Base-by-base conservation (phyloP, 2,888 invertebrate species). In the Melinaea menophilus region DNA sequence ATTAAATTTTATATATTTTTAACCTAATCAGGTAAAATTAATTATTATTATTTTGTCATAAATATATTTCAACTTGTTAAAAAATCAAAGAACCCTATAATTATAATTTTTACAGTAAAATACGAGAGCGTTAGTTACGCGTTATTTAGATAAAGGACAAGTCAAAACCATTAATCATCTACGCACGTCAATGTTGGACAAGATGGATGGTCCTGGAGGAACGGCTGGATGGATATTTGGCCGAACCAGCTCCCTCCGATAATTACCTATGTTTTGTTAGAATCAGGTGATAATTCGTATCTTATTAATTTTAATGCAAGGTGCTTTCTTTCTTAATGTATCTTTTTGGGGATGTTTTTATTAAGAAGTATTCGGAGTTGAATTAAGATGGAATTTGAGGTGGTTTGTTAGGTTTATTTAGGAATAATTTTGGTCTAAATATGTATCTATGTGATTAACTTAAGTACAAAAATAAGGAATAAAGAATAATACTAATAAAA, bases 91-190 rank as follows among this genome's bases (percentile, higher is more conserved):
- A 41, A 41, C 51, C 31, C 31, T 51, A 31, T 51, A 51, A 51
- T 51, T 51, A 51, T 51, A 51, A 51, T 51, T 51, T 51, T 51
- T 51, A 51, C 31, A 51, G 22, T 31, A 51, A 51, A 51, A 31
- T 51, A 51, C 51, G 51, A 51, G 11, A 31, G 22, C 51, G n/a
- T 31, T 51, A 22, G 51, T 51, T 51, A 51, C 51, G 51, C 51
- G 31, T 51, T 51, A 51, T 51, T 51, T 51, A 51, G 51, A 51
- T 78, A 78, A 78, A 73, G 71, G 81, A 80, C 81, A 75, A 63
- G 70, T 66, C 59, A 64, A 61, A 56, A 46, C 65, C 72, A 82
- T 84, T 76, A 76, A 81, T 84, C 83, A 80, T 76, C 66, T 73
- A 76, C 74, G 79, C 75, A 70, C 75, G 78, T 78, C 79, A 76